Base-by-base conservation (phyloP, 2,113 vertebrate genomes). In the Hypocryptadius cinnamomeus region DNA sequence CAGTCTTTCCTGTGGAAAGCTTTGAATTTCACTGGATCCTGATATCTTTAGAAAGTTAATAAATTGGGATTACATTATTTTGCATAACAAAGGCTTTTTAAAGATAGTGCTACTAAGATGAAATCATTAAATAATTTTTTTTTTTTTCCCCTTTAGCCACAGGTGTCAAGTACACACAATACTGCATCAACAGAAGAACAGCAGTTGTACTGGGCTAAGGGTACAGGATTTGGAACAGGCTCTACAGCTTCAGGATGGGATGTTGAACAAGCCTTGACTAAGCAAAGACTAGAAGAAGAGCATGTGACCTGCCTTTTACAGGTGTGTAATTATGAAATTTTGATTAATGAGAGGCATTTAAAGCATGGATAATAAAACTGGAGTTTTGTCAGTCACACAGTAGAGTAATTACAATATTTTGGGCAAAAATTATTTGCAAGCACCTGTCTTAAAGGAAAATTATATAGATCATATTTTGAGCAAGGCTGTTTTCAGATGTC, bases 211-310 rank as follows among this genome's bases (percentile, higher is more conserved):
- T 99, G 99, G 99, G 99, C 99, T 59, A 99, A 99, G 95, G 99
- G 99, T 61, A 99, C 99, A 23, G 99, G 99, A 68, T 99, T 99
- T 94, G 99, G 99, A 40, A 99, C 99, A 17, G 99, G 99, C 63
- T 99, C 99, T 68, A 99, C 99, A 47, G 99, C 99, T 22, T 99
- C 99, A 22, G 99, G 99, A 44, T 99, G 99, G 99, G 99, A 99
- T 80, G 99, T 99, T 56, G 99, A 99, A 72, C 99, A 99, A 97
- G 99, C 99, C 59, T 98, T 99, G 81, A 99, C 99, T 86, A 99
- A 99, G 77, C 99, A 99, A 92, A 98, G 99, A n/a, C 97, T 99
- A 28, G 99, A 99, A 95, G 99, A 99, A 89, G 99, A 99, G 68
- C 99, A 99, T 2, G 99, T 99, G 65, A 99, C 99, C 47, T 99